Evolutionary conservation across 2,113 vertebrate species (phyloP), one percentile per base, ranked within the genome.

Genomic region (Lophura nycthemera): DNA sequence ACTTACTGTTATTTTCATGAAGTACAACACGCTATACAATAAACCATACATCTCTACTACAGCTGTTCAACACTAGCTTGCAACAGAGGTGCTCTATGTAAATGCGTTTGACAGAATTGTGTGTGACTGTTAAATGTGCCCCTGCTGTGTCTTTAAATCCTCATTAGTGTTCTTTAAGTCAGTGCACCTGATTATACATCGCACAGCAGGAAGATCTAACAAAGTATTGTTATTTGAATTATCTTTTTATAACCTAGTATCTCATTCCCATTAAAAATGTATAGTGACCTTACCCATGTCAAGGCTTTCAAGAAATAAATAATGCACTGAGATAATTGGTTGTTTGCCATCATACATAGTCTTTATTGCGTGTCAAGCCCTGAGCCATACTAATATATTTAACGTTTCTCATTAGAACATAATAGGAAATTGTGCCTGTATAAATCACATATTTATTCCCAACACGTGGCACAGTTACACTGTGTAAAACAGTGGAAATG

Each of bases 271-370:
- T 91, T 86, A 75, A 92, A 96, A 95, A 95, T 27, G 56, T 70
- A 96, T 66, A 70, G 76, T 70, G 66, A 83, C 83, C 88, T 87
- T 89, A 83, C 29, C 32, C 70, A 34, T 34, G 79, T 88, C 86
- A 86, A 92, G 74, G 72, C 83, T 90, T 95, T 92, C 54, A 70
- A 88, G 92, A 95, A 96, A 94, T 94, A 95, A 96, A 94, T 94
- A 95, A 96, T 66, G 57, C n/a, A 83, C 47, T 81, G 79, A 86
- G 65, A 78, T 95, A 96, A 96, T 32, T 94, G 88, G 88, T 48
- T 94, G 80, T 87, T 86, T 90, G 93, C 85, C 88, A 94, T 90
- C 85, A 81, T 7, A 80, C 52, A 52, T 0, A 72, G 79, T 63
- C 83, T 91, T 94, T 67, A 88, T 52, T 95, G 76, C 3, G 36